A percentile compares a stretch with the other conserved stretches of the same genome.
phyloP scores from a whole-genome alignment of 2,797 vertebrate species.

The Denticeps clupeoides region DNA sequence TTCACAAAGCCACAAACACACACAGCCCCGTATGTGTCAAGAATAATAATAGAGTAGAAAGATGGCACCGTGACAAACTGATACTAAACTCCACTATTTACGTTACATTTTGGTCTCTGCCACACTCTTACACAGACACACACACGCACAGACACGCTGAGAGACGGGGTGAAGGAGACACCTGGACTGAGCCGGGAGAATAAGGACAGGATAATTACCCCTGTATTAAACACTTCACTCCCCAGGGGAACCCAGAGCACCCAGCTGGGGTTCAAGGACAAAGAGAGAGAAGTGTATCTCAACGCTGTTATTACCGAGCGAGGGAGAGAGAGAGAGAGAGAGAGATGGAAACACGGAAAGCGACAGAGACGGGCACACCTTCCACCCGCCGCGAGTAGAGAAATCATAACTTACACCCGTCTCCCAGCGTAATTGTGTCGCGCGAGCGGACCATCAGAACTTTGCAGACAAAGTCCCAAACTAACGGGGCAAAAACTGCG shows the following conservation, averaged over 20 bases:
- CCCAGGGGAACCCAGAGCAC: slow-evolving; percentile 47
- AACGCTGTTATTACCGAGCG: slow-evolving; percentile 55
- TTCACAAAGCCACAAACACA: slow-evolving; percentile 35
- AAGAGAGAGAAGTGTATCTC: slow-evolving; percentile 41
- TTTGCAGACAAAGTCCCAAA: too few relatives aligned
- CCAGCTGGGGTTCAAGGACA: slow-evolving; percentile 56
- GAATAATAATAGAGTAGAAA: slow-evolving; percentile 15
- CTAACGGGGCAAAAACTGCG: too few relatives aligned
- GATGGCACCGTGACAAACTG: slow-evolving; percentile 3
- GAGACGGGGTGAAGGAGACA: slow-evolving; percentile 37
- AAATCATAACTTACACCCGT: too few relatives aligned
- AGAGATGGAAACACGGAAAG: neutral
- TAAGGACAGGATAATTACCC: slow-evolving; percentile 62
- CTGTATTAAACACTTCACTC: slow-evolving; percentile 60
- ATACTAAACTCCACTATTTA: too few relatives aligned
- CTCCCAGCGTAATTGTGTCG: too few relatives aligned
- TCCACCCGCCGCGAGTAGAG: too few relatives aligned
- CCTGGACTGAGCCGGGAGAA: slow-evolving; percentile 53
- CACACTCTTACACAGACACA: slow-evolving; percentile 10
- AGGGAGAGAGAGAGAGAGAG: slow-evolving; percentile 6
- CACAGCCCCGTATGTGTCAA: slow-evolving; percentile 23
- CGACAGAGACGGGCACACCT: neutral
- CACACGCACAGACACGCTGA: slow-evolving; percentile 13
- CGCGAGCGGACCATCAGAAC: too few relatives aligned
- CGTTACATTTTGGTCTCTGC: too few relatives aligned